Conservation (phyloP, 1,140 invertebrate species). For the Trissolcus basalis region DNA sequence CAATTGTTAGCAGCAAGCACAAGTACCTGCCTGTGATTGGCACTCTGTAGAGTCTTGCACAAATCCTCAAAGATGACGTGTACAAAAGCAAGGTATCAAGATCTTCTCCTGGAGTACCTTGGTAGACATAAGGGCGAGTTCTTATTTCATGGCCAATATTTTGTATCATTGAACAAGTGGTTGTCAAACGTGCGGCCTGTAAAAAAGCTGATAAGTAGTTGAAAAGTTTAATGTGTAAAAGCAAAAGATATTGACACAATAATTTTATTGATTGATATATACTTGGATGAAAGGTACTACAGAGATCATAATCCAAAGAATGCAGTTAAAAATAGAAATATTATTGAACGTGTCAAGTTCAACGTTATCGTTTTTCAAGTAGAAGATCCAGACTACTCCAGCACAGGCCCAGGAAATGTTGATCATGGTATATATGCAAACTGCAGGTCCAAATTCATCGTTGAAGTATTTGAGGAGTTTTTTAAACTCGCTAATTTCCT, state of each 20-base stretch:
- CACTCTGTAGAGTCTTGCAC: slow-evolving; percentile 83
- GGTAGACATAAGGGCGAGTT: slow-evolving; percentile 86
- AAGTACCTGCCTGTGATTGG: slow-evolving; percentile 83
- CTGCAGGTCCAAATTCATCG: slow-evolving; percentile 82
- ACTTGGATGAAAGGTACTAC: slow-evolving; percentile 84
- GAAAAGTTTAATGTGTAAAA: too few species aligned
- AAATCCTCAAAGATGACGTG: slow-evolving; percentile 83
- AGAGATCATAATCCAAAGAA: slow-evolving; percentile 83
- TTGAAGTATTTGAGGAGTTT: slow-evolving; percentile 86
- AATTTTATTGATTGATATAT: slow-evolving; percentile 31
- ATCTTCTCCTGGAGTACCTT: slow-evolving; percentile 83
- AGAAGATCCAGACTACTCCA: slow-evolving; percentile 81
- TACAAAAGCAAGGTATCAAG: slow-evolving; percentile 86
- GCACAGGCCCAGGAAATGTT: slow-evolving; percentile 84
- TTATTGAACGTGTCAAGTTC: slow-evolving; percentile 78
- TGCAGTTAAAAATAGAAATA: slow-evolving; percentile 80
- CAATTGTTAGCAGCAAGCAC: slow-evolving; percentile 79
- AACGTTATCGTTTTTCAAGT: slow-evolving; percentile 77
- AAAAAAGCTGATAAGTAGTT: slow-evolving; percentile 55
- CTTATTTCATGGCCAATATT: slow-evolving; percentile 85
- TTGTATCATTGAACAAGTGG: slow-evolving; percentile 82
- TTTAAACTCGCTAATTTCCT: slow-evolving; percentile 85
- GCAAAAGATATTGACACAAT: background rate
- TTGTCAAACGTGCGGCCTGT: slow-evolving; percentile 86
- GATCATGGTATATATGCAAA: slow-evolving; percentile 84